These are phyloP conservation scores for Nemurella pictetii DNA, from an alignment of 2,888 invertebrate genomes.

Conservation along the genomic window DNA sequence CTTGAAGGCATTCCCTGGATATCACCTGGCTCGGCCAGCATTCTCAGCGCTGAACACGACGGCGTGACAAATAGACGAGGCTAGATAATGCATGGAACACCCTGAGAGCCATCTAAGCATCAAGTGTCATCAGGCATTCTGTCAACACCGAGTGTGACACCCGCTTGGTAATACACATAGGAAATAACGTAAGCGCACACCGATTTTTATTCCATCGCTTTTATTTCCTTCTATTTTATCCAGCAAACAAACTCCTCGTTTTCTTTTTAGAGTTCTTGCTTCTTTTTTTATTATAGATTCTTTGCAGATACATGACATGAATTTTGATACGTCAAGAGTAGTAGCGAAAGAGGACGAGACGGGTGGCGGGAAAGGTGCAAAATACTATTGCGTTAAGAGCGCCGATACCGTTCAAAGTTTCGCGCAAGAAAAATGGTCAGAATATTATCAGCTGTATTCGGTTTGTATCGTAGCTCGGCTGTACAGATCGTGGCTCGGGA, in stretches of 20 bases:
- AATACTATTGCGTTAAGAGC: neutral
- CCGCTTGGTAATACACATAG: neutral
- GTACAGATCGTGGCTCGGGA: neutral
- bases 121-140: neutral
- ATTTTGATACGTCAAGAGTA: neutral
- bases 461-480: neutral
- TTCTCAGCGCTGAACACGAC: neutral
- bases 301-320: neutral
- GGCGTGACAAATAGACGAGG: neutral
- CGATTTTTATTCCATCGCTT: neutral
- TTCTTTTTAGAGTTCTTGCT: neutral
- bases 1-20: neutral
- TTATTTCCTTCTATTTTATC: neutral
- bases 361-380: neutral
- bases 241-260: neutral
- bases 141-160: neutral
- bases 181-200: neutral
- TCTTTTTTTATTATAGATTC: neutral
- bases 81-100: neutral
- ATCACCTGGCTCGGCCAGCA: constrained; percentile 6
- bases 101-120: neutral
- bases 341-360: neutral
- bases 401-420: neutral
- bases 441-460: neutral
- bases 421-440: neutral